Evolutionary conservation across 2,113 vertebrate species (phyloP), one percentile per base, ranked within the genome.

Genomic region (Microtus richardsoni): DNA sequence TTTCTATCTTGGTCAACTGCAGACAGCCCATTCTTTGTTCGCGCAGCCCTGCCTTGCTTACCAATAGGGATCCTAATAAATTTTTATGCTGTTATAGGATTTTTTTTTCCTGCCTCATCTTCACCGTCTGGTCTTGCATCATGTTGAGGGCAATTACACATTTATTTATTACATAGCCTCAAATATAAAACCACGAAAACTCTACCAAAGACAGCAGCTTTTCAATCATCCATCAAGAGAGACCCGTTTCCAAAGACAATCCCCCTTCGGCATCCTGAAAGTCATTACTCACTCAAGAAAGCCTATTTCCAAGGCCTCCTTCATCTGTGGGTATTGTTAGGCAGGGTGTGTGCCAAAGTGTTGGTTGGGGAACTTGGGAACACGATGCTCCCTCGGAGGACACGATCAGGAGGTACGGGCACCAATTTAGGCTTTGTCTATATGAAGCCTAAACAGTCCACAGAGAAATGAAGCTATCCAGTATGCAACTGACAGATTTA

Each of bases 121-220:
- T 96, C 91, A 85, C 95, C 79, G 95, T 87, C 89, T 78, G 96
- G 92, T 91, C 97, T 78, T 96, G 92, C 84, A 97, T 96, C 96
- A 96, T 90, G 96, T 93, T 73, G 93, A 94, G 96, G 93, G 96
- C 97, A 97, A 97, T 97, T 96, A 97, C 97, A 95, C 96, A 95
- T 97, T 97, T 98, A 97, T 97, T 97, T 98, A 97, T 98, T 97
- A 96, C 92, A 94, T 92, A 87, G 88, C 96, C 89, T 88, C 95
- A 95, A 97, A 95, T 97, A 97, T 94, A 97, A 97, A 96, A 94
- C 97, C 58, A 24, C 1, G 21, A 93, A 97, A 97, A 96, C 96
- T 88, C 52, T 80, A 94, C 95, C 74, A 89, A 95, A 96, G 97
- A 97, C 95, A 96, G 97, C 95, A 89, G 97, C 94, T 94, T 97